phyloP scores from a whole-genome alignment of 2,797 vertebrate species.

The Nannoperca obscura region DNA sequence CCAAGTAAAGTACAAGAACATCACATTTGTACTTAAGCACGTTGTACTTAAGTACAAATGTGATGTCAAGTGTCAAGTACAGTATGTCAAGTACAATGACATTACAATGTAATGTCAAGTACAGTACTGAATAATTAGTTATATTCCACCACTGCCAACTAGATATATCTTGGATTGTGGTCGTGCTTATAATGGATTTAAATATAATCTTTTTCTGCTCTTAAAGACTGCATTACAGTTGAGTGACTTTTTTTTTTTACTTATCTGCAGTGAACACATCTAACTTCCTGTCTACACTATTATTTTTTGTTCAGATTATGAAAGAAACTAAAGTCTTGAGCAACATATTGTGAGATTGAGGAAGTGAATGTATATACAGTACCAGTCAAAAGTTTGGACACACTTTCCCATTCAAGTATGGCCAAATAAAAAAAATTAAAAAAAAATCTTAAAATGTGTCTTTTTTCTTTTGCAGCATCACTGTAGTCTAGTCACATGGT shows the following conservation, averaged over 20 bases:
- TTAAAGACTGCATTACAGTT: not conserved
- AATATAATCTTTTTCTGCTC: not conserved
- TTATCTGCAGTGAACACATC: not conserved
- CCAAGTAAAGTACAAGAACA: not conserved
- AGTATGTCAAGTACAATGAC: no score
- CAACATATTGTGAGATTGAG: conserved; percentile 2
- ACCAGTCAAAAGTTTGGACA: no score
- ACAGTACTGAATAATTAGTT: no score
- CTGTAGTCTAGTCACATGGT: not conserved
- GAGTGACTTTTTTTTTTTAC: not conserved
- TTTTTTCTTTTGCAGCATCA: not conserved
- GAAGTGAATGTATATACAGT: no score
- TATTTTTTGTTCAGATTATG: not conserved
- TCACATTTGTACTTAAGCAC: no score
- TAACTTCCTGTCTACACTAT: not conserved
- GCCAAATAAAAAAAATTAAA: no score
- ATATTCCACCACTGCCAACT: not conserved
- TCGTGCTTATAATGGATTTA: not conserved
- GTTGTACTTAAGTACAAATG: no score
- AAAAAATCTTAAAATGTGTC: not conserved
- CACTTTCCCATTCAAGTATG: no score
- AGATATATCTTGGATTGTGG: not conserved
- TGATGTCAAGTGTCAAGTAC: no score
- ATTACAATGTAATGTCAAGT: no score
- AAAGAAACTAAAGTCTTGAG: not conserved